These are phyloP conservation scores for Spisula subtruncata DNA, from an alignment of 2,888 invertebrate genomes.

Conservation along the genomic window DNA sequence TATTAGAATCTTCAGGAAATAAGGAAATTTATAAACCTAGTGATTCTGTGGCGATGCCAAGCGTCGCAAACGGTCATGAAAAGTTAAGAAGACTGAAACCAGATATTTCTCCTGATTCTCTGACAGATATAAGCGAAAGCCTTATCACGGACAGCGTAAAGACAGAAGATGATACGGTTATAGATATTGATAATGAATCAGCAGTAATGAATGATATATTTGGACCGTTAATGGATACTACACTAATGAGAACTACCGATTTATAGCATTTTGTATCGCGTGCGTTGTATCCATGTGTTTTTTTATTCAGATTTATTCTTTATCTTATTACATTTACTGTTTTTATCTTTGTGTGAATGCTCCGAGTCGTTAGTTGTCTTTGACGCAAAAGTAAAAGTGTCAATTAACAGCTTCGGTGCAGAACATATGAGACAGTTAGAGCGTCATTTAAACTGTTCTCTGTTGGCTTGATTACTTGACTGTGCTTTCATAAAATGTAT, in stretches of 20 bases:
- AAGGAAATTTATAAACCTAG: background rate
- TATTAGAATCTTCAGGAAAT: background rate
- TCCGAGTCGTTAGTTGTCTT: background rate
- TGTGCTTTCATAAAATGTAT: background rate
- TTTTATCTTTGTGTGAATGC: background rate
- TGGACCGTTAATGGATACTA: conserved; percentile 44
- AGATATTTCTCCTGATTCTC: conserved; percentile 65
- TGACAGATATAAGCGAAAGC: conserved; percentile 68
- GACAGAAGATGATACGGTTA: conserved; percentile 57
- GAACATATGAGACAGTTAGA: background rate
- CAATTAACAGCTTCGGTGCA: background rate
- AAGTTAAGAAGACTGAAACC: conserved; percentile 33
- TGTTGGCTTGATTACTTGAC: background rate
- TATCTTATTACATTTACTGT: background rate
- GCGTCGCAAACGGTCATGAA: background rate
- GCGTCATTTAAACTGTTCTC: background rate
- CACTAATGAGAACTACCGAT: conserved; percentile 49
- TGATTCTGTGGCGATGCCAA: background rate
- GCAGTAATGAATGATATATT: conserved; percentile 43
- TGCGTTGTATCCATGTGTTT: background rate
- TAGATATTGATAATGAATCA: conserved; percentile 33
- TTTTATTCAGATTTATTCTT: background rate
- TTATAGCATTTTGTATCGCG: conserved; percentile 38
- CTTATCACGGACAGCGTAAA: conserved; percentile 62
- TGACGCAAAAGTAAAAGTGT: background rate